Evolutionary conservation across 2,888 invertebrate species (phyloP).

Genomic region (Drosophila multiciliata): DNA sequence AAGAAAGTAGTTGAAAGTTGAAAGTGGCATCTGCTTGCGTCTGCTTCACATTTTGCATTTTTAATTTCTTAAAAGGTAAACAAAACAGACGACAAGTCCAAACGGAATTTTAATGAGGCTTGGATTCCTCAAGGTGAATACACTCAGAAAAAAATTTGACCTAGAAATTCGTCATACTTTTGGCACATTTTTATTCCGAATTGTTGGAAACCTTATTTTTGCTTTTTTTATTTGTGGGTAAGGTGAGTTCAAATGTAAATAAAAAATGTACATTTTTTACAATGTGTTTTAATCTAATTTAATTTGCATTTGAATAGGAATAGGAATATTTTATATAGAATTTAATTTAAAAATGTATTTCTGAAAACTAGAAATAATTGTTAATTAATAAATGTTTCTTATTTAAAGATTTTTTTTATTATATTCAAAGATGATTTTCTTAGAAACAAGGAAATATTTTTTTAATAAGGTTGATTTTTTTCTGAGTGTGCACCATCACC

Average conservation of each 20-base stretch:
- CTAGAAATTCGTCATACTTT: neutral
- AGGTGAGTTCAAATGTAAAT: neutral
- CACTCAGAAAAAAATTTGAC: neutral
- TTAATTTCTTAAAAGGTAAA: constrained; percentile 82
- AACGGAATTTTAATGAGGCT: constrained; percentile 77
- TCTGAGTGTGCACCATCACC: neutral
- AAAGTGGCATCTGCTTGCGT: constrained; percentile 17
- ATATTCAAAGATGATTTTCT: neutral
- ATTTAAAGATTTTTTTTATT: no score
- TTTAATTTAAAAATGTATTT: no score
- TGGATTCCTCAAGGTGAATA: constrained; percentile 67
- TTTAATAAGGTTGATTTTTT: neutral
- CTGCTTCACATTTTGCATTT: constrained; percentile 73
- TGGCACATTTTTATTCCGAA: neutral
- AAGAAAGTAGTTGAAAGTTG: constrained; percentile 11
- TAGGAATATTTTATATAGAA: no score
- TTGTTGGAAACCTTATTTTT: neutral
- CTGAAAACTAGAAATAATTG: no score
- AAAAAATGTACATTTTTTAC: neutral
- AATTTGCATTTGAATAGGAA: neutral
- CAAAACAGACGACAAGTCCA: constrained; percentile 69
- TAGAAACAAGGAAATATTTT: no score
- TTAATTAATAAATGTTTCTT: no score
- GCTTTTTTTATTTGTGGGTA: neutral
- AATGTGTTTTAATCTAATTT: neutral